phyloP scores from a whole-genome alignment of 2,888 invertebrate species.

The Pyrrhia umbra region DNA sequence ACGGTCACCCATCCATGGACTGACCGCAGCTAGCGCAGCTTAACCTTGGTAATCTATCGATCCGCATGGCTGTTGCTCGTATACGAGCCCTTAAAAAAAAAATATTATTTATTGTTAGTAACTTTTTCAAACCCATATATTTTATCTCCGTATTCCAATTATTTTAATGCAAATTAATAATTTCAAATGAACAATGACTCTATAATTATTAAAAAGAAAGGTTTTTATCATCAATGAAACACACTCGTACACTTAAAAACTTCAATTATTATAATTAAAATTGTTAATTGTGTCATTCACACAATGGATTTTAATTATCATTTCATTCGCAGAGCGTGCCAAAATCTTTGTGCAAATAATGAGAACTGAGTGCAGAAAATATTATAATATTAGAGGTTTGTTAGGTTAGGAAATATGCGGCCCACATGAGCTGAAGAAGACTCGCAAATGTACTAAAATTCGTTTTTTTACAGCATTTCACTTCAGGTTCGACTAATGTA shows the following conservation, averaged over 20 bases:
- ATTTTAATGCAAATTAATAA: not conserved
- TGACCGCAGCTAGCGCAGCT: too few species aligned
- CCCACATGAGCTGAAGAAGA: too few species aligned
- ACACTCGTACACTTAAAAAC: not conserved
- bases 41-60: too few species aligned
- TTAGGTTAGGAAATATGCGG: too few species aligned
- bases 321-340: not conserved
- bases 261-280: not conserved
- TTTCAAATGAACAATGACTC: not conserved
- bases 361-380: too few species aligned
- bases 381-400: too few species aligned
- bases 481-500: not conserved
- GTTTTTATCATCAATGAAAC: slow-evolving; percentile 23
- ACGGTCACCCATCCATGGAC: too few species aligned
- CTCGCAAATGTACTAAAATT: too few species aligned
- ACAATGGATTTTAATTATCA: not conserved
- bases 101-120: too few species aligned
- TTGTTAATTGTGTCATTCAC: not conserved
- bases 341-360: not conserved
- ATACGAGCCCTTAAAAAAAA: too few species aligned
- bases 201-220: not conserved
- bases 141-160: not conserved
- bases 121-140: too few species aligned
- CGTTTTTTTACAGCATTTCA: not conserved
- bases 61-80: too few species aligned